Conservation (phyloP, 2,113 vertebrate species). For the Beaufortia kweichowensis region DNA sequence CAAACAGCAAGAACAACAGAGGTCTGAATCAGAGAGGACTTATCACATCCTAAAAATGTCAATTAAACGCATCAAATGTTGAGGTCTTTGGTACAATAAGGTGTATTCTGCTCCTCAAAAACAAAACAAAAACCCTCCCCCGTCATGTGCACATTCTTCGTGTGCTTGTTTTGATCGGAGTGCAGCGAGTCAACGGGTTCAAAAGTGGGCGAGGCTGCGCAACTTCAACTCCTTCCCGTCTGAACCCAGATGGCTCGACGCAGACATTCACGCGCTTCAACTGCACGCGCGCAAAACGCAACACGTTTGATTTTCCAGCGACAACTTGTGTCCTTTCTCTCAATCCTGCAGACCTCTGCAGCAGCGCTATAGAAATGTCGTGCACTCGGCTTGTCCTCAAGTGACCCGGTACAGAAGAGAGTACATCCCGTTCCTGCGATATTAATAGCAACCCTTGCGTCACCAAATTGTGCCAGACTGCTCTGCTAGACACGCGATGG, state of each 20-base stretch:
- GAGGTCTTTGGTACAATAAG: neutral
- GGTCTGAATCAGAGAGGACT: too few species aligned
- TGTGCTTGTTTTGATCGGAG: conserved; percentile 62
- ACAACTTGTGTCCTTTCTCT: neutral
- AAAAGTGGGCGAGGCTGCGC: conserved; percentile 69
- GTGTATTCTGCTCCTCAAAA: conserved; percentile 12
- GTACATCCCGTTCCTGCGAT: conserved; percentile 77
- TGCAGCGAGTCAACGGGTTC: conserved; percentile 72
- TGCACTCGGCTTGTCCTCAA: conserved; percentile 64
- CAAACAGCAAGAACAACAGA: too few species aligned
- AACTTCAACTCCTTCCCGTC: neutral
- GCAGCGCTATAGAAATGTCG: conserved; percentile 24
- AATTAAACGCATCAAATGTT: too few species aligned
- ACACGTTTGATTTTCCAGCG: neutral
- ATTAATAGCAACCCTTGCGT: conserved; percentile 80
- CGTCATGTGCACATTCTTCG: conserved; percentile 22
- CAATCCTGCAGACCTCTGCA: neutral
- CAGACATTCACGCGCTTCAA: neutral
- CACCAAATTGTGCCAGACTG: conserved; percentile 72
- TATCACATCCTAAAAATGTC: too few species aligned
- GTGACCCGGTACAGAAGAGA: conserved; percentile 71
- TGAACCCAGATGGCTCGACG: neutral
- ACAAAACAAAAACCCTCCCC: conserved; percentile 37
- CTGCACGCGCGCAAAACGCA: neutral
- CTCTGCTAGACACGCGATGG: conserved; percentile 71